phyloP scores from a whole-genome alignment of 37 sponge, comb jelly and placozoan genomes.

The Diacarnus erythraeanus region DNA sequence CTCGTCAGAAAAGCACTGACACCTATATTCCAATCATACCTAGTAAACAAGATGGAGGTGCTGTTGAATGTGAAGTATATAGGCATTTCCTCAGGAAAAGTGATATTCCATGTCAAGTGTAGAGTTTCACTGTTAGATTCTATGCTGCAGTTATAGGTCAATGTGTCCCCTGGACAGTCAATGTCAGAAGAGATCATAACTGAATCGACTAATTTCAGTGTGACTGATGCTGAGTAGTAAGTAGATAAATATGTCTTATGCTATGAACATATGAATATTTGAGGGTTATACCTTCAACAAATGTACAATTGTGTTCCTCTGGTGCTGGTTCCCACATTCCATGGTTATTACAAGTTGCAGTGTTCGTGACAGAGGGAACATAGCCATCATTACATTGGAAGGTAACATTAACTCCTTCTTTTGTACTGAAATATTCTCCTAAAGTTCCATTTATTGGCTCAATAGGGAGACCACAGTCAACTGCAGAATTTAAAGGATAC shows the following conservation, averaged over 20 bases:
- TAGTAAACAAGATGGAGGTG: background rate
- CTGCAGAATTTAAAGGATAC: no score
- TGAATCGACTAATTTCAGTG: background rate
- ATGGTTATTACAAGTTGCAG: background rate
- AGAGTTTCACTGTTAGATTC: background rate
- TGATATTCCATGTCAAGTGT: background rate
- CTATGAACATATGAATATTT: background rate
- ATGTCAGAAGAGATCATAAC: background rate
- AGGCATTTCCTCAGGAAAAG: background rate
- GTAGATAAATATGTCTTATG: no score
- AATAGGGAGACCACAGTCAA: background rate
- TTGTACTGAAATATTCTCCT: background rate
- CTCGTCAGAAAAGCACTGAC: background rate
- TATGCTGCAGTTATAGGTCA: background rate
- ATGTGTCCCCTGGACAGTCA: background rate
- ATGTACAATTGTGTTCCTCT: background rate
- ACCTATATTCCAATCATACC: background rate
- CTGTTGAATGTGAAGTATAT: background rate
- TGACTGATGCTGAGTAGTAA: background rate
- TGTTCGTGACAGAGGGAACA: background rate
- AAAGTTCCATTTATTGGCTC: background rate
- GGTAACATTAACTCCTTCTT: background rate
- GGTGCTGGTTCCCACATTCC: background rate
- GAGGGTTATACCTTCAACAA: background rate
- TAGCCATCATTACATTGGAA: background rate